A percentile compares a stretch with the other conserved stretches of the same genome.
Conservation (phyloP, 2,888 invertebrate species). For the Ormyrus rosae region DNA sequence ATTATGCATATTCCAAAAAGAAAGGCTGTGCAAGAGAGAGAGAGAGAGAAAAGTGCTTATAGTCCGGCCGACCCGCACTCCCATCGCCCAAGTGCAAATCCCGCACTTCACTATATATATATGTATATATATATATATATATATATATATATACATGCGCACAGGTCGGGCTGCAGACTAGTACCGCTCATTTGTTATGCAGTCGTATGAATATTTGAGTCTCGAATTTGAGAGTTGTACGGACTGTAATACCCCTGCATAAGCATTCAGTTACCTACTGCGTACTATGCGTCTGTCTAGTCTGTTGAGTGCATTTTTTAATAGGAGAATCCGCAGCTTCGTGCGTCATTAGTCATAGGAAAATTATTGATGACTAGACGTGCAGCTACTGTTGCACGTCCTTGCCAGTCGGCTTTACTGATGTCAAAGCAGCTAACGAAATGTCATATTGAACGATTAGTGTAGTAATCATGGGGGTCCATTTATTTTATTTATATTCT, state of each 20-base stretch:
- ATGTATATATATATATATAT: background rate
- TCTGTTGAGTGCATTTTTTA: no score
- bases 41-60: conserved; percentile 36
- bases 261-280: conserved; percentile 10
- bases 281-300: background rate
- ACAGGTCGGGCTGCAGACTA: conserved; percentile 30
- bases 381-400: no score
- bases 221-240: conserved; percentile 54
- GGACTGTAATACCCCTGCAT: conserved; percentile 55
- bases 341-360: no score
- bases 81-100: no score
- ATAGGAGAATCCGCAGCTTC: no score
- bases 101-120: no score
- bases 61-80: conserved; percentile 5
- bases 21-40: background rate
- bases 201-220: conserved; percentile 69
- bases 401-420: no score
- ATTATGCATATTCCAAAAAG: background rate
- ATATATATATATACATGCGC: background rate
- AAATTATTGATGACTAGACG: no score
- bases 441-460: no score
- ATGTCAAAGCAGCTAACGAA: no score
- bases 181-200: conserved; percentile 66
- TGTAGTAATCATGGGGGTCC: no score
- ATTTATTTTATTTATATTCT: no score